A percentile compares a stretch with the other conserved stretches of the same genome.
Evolutionary conservation across 2,797 vertebrate species (phyloP).

Genomic region (Tachyglossus aculeatus): DNA sequence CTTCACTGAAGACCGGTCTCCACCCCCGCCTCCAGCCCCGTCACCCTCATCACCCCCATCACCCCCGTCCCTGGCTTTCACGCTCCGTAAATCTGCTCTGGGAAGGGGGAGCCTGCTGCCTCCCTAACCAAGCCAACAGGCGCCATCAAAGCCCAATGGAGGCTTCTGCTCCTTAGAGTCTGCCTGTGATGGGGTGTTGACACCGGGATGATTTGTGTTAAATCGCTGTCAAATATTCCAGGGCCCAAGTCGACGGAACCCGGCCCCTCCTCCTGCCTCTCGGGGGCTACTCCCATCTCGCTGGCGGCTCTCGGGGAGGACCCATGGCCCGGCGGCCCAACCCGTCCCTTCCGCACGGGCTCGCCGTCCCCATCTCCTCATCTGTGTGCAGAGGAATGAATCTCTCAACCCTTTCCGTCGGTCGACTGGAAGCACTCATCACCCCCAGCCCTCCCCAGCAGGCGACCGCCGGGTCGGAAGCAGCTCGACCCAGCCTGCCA

Average conservation of each 20-base stretch:
- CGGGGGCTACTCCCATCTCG: too few relatives aligned
- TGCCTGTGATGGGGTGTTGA: slow-evolving; percentile 84
- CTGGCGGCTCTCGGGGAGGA: slow-evolving; percentile 65
- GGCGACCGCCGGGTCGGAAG: slow-evolving; percentile 47
- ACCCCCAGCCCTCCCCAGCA: slow-evolving; percentile 50
- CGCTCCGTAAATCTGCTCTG: too few relatives aligned
- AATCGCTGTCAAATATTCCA: slow-evolving; percentile 84
- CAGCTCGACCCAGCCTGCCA: slow-evolving; percentile 50
- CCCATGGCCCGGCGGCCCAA: slow-evolving; percentile 58
- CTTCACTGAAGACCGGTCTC: too few relatives aligned
- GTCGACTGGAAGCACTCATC: slow-evolving; percentile 34
- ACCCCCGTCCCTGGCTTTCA: too few relatives aligned
- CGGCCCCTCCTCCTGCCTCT: too few relatives aligned
- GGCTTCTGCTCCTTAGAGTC: slow-evolving; percentile 84
- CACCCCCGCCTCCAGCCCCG: too few relatives aligned
- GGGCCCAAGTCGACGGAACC: slow-evolving; percentile 76
- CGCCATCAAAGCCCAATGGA: slow-evolving; percentile 83
- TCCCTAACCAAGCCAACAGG: slow-evolving; percentile 82
- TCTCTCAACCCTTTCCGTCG: slow-evolving; percentile 43
- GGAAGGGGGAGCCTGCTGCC: too few relatives aligned
- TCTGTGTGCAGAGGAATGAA: slow-evolving; percentile 53
- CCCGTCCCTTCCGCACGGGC: slow-evolving; percentile 64
- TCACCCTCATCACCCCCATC: too few relatives aligned
- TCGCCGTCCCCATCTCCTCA: slow-evolving; percentile 54
- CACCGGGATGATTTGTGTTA: slow-evolving; percentile 82